Base-by-base conservation (phyloP, 1,140 invertebrate species). In the Pinna nobilis region DNA sequence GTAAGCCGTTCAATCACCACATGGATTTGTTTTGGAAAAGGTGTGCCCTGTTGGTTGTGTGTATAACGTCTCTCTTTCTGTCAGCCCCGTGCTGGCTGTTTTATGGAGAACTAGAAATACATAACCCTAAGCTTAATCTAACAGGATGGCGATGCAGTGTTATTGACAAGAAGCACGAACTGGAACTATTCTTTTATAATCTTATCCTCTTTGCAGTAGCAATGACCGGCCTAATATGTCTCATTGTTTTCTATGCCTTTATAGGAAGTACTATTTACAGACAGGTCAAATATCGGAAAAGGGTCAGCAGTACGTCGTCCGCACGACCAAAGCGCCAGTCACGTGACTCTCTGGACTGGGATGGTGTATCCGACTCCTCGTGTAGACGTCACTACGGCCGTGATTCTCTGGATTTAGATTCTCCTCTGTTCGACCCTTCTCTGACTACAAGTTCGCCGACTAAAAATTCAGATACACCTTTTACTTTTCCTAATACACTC, bases 181-280 rank as follows among this genome's bases (percentile, higher is more conserved):
- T 20, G 9, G 61, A 28, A n/a, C 37, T 72, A 35, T n/a, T 65
- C n/a, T 35, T 49, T 3, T 72, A 64, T 51, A 59, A 64, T 11
- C n/a, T 65, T 1, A 55, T 61, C 33, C 32, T 72, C 5, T 53
- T 49, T n/a, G 32, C 47, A 37, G 23, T 64, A 20, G 70, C 70
- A 2, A 28, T 72, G 18, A 25, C 57, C 39, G 47, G 61, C 3
- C 44, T 57, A 49, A 13, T 72, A 11, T 47, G 49, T 33, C 53
- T 72, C 28, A 64, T 44, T 28, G 60, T 64, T 15, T 55, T 72
- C 11, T 64, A 72, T 20, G 32, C 28, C 23, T 25, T 72, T 11
- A 66, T 75, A 13, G 73, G 60, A 7, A 33, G 60, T 7, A 65
- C 61, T 4, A 70, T 75, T 37, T 75, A 75, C 23, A 64, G 33